Percentiles rank a stretch among this genome's conserved stretches.
phyloP scores from a whole-genome alignment of 2,113 vertebrate genomes.

The Microcebus jonahi region DNA sequence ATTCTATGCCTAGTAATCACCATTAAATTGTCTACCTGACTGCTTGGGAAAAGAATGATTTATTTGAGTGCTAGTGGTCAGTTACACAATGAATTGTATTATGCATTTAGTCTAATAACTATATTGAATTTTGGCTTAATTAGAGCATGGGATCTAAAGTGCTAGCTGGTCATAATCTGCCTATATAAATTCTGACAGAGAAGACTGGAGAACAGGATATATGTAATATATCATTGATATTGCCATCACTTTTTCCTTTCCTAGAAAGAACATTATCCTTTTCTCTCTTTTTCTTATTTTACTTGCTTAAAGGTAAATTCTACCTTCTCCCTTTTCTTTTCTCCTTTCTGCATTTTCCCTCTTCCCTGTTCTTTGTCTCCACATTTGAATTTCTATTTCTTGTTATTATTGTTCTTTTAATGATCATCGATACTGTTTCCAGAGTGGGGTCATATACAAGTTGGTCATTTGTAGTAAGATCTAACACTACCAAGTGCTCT shows the following conservation, averaged over 20 bases:
- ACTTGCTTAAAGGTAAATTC: neutral
- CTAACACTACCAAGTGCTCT: neutral
- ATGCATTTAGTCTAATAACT: conserved; percentile 36
- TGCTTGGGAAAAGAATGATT: neutral
- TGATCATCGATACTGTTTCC: neutral
- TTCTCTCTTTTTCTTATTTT: neutral
- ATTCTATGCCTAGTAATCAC: neutral
- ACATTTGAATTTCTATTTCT: neutral
- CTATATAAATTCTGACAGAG: neutral
- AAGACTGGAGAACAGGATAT: neutral
- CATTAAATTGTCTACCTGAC: neutral
- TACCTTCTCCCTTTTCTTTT: neutral
- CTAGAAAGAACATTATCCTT: neutral
- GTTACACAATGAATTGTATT: conserved; percentile 37
- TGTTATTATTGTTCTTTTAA: neutral
- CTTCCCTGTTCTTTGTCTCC: neutral
- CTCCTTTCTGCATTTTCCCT: neutral
- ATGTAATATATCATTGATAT: neutral
- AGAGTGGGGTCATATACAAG: neutral
- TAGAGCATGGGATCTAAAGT: conserved; percentile 49
- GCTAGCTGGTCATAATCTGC: neutral
- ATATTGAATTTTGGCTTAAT: conserved; percentile 55
- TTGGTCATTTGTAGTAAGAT: neutral
- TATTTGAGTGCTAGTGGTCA: conserved; percentile 39
- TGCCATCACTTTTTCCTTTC: neutral